Evolutionary conservation across 2,113 vertebrate genomes (phyloP).

Genomic region (western clawed frog (Xenopus tropicalis)): DNA sequence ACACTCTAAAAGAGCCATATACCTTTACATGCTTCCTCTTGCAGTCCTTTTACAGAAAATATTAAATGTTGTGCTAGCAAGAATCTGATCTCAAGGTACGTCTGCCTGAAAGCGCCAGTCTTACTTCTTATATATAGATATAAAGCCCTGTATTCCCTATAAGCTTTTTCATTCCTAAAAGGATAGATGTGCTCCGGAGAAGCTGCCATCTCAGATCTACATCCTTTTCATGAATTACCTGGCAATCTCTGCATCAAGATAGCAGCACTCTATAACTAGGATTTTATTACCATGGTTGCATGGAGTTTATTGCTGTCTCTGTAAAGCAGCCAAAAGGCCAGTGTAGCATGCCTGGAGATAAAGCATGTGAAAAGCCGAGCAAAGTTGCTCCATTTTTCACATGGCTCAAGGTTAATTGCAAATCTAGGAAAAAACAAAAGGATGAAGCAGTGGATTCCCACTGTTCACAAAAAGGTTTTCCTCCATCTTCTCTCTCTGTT

Average conservation of each 20-base stretch:
- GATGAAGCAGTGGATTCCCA: slow-evolving; percentile 10
- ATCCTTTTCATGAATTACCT: slow-evolving; percentile 30
- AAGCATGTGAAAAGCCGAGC: slow-evolving; percentile 18
- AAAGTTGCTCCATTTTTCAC: slow-evolving; percentile 31
- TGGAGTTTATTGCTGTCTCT: slow-evolving; percentile 27
- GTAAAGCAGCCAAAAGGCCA: slow-evolving; percentile 25
- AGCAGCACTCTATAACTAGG: slow-evolving; percentile 1
- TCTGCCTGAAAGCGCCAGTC: too few relatives aligned
- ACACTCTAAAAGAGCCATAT: too few relatives aligned
- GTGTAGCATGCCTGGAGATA: slow-evolving; percentile 35
- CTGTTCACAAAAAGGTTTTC: background rate
- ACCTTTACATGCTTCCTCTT: too few relatives aligned
- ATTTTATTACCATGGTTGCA: slow-evolving; percentile 45
- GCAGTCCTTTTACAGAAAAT: too few relatives aligned
- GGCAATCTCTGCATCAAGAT: slow-evolving; percentile 35
- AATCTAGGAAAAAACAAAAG: slow-evolving; percentile 42
- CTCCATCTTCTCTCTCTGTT: slow-evolving; percentile 27
- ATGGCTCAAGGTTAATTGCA: slow-evolving; percentile 48
- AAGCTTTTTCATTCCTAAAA: background rate
- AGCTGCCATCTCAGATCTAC: slow-evolving; percentile 16
- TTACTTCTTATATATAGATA: too few relatives aligned
- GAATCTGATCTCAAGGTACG: too few relatives aligned
- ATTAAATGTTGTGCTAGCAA: too few relatives aligned
- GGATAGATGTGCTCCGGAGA: background rate
- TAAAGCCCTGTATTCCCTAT: background rate